These are phyloP conservation scores for Oreochromis mossambicus DNA, from an alignment of 2,797 vertebrate genomes.

Conservation along the genomic window DNA sequence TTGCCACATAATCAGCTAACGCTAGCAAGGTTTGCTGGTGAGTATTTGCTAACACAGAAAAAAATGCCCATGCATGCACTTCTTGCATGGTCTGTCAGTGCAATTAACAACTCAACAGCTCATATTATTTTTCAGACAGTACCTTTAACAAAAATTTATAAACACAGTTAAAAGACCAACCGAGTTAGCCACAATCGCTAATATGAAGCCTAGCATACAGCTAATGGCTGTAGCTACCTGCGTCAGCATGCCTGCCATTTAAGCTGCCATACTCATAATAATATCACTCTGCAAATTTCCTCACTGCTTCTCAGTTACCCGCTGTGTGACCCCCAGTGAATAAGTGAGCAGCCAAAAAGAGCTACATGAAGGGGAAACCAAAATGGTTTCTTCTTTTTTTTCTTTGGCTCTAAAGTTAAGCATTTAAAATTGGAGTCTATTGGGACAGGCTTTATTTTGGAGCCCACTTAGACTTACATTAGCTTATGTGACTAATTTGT, in stretches of 20 bases:
- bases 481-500: not conserved
- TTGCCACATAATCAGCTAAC: not conserved
- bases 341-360: not conserved
- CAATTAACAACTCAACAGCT: not conserved
- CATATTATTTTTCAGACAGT: not conserved
- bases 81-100: not conserved
- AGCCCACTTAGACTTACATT: not conserved
- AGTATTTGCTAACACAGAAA: not conserved
- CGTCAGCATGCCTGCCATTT: not conserved
- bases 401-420: not conserved
- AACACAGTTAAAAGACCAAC: too few relatives aligned
- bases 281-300: not conserved
- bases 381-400: not conserved
- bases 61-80: not conserved
- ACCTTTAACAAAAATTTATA: not conserved
- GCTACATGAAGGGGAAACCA: not conserved
- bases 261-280: not conserved
- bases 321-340: not conserved
- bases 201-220: not conserved
- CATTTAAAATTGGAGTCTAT: not conserved
- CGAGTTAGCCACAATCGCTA: not conserved
- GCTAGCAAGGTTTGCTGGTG: not conserved
- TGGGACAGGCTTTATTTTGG: not conserved
- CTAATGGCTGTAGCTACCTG: not conserved
- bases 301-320: not conserved